phyloP scores from a whole-genome alignment of 2,113 vertebrate species.

The Terrapene triunguis region DNA sequence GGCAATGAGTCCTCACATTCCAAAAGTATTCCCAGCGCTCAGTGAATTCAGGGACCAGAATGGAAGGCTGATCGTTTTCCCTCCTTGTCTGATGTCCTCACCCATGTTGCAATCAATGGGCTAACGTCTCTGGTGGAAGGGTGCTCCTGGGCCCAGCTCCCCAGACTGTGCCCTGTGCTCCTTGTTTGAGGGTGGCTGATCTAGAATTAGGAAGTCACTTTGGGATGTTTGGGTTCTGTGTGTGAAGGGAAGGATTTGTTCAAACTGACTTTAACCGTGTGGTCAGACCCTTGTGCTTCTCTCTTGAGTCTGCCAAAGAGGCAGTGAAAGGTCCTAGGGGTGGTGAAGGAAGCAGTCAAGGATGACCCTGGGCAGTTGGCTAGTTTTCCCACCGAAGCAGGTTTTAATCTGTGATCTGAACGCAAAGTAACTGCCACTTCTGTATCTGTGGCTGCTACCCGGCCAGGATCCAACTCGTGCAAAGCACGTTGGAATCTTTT shows the following conservation, averaged over 20 bases:
- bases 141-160: too few species aligned
- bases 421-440: neutral
- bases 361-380: neutral
- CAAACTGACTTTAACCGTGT: neutral
- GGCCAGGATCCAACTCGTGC: neutral
- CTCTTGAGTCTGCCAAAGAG: neutral
- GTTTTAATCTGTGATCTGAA: fast-evolving
- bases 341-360: neutral
- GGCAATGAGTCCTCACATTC: neutral
- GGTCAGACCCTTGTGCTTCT: neutral
- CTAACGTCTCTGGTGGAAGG: too few species aligned
- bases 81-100: neutral
- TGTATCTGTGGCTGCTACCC: neutral
- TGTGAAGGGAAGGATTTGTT: neutral
- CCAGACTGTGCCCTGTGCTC: neutral
- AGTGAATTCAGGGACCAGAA: neutral
- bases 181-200: neutral
- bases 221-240: neutral
- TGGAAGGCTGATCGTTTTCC: neutral
- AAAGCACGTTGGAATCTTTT: neutral
- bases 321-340: neutral
- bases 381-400: neutral
- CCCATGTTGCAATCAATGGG: neutral
- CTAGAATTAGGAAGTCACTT: neutral
- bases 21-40: neutral